These are phyloP conservation scores for Rhinoraja longicauda DNA, from an alignment of 2,797 vertebrate species.

Conservation along the genomic window DNA sequence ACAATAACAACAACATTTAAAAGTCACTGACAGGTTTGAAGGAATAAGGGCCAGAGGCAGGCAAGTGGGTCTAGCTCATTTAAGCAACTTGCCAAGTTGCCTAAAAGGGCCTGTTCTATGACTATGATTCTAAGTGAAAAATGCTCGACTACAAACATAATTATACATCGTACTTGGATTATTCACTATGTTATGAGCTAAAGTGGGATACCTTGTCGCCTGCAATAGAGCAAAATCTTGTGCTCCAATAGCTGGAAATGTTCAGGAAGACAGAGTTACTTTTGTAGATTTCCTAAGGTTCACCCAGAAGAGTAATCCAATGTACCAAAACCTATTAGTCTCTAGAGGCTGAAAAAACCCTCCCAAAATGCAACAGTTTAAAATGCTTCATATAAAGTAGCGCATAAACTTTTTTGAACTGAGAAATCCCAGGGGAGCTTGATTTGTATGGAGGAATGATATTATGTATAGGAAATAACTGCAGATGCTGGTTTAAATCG, in stretches of 20 bases:
- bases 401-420: neutral
- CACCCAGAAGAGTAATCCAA: neutral
- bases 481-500: no score
- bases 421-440: neutral
- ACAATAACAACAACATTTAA: no score
- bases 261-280: no score
- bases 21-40: no score
- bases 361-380: no score
- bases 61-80: no score
- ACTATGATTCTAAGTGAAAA: neutral
- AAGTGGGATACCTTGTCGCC: neutral
- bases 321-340: neutral
- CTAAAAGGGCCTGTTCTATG: no score
- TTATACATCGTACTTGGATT: neutral
- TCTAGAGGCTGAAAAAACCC: neutral
- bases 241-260: neutral
- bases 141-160: neutral
- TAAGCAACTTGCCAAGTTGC: no score
- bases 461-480: no score
- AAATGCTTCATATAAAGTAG: neutral
- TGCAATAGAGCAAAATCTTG: neutral
- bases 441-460: neutral
- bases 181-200: neutral
- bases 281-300: neutral
- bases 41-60: no score